Conservation (phyloP, 2,797 vertebrate genomes). For the Mus spretus region DNA sequence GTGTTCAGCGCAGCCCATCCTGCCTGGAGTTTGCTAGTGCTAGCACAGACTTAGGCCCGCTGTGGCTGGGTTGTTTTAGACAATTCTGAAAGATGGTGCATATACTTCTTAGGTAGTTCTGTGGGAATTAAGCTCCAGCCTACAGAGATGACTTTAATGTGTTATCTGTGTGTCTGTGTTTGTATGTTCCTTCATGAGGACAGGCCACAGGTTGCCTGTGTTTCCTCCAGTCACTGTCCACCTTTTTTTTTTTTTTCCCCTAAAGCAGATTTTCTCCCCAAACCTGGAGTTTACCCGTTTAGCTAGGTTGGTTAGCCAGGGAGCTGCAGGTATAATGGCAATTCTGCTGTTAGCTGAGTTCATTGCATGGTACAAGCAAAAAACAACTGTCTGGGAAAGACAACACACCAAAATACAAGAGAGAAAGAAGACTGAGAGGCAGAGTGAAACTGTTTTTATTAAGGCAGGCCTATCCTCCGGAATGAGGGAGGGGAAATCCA, state of each 20-base stretch:
- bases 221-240: not conserved
- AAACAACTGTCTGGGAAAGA: not conserved
- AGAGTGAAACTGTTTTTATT: not conserved
- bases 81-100: not conserved
- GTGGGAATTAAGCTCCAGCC: not conserved
- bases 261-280: not conserved
- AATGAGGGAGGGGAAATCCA: too few species aligned
- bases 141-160: not conserved
- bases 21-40: not conserved
- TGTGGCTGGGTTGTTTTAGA: not conserved
- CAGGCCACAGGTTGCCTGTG: not conserved
- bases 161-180: not conserved
- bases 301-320: not conserved
- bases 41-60: not conserved
- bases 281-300: not conserved
- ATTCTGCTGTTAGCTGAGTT: not conserved
- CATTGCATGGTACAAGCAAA: not conserved
- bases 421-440: not conserved
- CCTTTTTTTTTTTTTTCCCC: not conserved
- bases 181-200: not conserved
- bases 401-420: not conserved
- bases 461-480: too few species aligned
- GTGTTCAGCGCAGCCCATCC: not conserved
- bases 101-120: not conserved
- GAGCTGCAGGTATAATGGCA: not conserved